Evolutionary conservation across 1,140 invertebrate species (phyloP).

Genomic region (Hirudo medicinalis): DNA sequence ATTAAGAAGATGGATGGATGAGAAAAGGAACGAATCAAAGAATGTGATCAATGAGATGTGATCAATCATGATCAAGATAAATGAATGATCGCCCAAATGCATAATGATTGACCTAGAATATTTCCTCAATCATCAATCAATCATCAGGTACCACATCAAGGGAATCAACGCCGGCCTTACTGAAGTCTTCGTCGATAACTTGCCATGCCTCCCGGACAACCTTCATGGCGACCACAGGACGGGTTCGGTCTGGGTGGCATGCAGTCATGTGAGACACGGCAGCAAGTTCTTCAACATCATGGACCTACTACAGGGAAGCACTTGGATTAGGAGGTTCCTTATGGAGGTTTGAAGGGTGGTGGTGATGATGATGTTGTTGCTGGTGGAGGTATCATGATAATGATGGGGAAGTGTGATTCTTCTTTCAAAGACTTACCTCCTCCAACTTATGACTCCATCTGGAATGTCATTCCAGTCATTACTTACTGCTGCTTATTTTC

Average conservation of each 20-base stretch:
- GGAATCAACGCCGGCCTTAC: constrained; percentile 49
- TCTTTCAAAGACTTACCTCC: no score
- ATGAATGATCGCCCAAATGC: no score
- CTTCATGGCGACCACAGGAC: constrained; percentile 1
- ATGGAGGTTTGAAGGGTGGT: constrained; percentile 8
- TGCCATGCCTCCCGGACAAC: constrained; percentile 21
- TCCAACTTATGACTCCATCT: no score
- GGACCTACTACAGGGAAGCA: constrained; percentile 9
- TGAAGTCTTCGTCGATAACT: constrained; percentile 20
- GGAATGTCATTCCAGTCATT: no score
- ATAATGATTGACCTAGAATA: no score
- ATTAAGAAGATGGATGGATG: no score
- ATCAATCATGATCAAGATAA: no score
- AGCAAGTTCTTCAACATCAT: constrained; percentile 8
- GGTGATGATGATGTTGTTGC: not conserved
- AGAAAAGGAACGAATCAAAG: no score
- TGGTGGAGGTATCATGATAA: no score
- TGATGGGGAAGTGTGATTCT: no score
- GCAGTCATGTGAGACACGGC: not conserved
- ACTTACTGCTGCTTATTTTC: no score
- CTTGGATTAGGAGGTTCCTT: constrained; percentile 2
- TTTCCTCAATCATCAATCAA: constrained; percentile 42
- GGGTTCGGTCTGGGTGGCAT: constrained; percentile 15
- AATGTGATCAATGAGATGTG: no score
- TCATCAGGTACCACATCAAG: constrained; percentile 55